These are phyloP conservation scores for Eurosta solidaginis DNA, from an alignment of 1,140 invertebrate genomes.

Conservation along the genomic window DNA sequence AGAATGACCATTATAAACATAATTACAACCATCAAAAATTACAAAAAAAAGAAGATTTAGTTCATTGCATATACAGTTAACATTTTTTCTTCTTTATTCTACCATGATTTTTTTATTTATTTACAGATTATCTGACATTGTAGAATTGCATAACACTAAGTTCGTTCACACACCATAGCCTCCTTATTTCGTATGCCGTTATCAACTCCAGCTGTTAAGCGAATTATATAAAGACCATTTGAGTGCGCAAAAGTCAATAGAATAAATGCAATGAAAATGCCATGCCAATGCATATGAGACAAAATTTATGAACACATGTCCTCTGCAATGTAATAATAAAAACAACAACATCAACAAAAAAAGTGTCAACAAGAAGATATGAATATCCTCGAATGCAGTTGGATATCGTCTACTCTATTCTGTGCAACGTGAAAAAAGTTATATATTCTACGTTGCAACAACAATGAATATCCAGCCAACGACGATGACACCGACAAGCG, in stretches of 20 bases:
- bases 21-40: too few species aligned
- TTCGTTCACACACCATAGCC: not conserved
- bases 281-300: slow-evolving; percentile 15
- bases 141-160: not conserved
- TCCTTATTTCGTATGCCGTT: not conserved
- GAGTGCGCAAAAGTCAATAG: slow-evolving; percentile 1
- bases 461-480: not conserved
- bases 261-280: slow-evolving; percentile 19
- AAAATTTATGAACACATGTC: slow-evolving; percentile 21
- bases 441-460: not conserved
- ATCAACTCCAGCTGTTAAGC: not conserved
- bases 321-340: not conserved
- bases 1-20: too few species aligned
- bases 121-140: not conserved
- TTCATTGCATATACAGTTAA: not conserved
- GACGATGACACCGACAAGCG: not conserved
- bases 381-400: too few species aligned
- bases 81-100: not conserved
- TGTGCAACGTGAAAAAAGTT: not conserved
- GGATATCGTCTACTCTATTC: not conserved
- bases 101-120: not conserved
- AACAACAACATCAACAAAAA: not conserved
- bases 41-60: too few species aligned
- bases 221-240: slow-evolving; percentile 13
- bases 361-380: not conserved